Percentiles rank a stretch among this genome's conserved stretches.
These are phyloP conservation scores for Pantherophis vulpinus DNA, from an alignment of 2,797 vertebrate genomes.

Conservation along the genomic window DNA sequence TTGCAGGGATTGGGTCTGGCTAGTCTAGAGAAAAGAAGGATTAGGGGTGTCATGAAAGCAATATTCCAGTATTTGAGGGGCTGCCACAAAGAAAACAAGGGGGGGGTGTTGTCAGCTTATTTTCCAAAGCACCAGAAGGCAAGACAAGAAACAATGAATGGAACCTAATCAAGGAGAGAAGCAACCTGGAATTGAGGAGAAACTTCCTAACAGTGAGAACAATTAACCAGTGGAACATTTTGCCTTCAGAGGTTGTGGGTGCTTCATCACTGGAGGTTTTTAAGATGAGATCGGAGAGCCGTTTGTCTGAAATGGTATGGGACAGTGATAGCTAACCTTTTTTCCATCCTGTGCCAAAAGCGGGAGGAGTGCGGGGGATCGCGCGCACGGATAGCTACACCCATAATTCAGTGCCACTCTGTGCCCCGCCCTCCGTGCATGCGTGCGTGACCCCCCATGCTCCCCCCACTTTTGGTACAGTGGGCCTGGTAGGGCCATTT, in stretches of 20 bases:
- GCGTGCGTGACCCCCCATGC: no score
- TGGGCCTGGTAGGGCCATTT: no score
- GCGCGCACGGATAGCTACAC: no score
- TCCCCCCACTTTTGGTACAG: no score
- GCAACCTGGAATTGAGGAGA: background rate
- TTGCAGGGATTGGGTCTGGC: no score
- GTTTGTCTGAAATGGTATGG: no score
- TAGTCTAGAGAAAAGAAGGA: background rate
- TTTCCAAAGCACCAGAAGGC: background rate
- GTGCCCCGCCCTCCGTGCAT: no score
- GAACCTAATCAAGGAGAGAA: background rate
- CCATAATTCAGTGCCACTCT: no score
- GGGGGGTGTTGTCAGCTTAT: background rate
- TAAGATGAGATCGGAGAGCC: background rate
- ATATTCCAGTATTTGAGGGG: background rate
- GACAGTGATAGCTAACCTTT: no score
- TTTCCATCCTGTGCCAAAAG: no score
- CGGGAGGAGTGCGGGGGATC: no score
- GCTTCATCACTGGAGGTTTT: background rate
- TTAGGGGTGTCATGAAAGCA: background rate
- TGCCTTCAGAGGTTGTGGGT: background rate
- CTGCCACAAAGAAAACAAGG: background rate
- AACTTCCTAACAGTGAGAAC: background rate
- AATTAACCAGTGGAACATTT: background rate
- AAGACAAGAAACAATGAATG: background rate